phyloP scores from a whole-genome alignment of 2,113 vertebrate species.

The Salvelinus alpinus region DNA sequence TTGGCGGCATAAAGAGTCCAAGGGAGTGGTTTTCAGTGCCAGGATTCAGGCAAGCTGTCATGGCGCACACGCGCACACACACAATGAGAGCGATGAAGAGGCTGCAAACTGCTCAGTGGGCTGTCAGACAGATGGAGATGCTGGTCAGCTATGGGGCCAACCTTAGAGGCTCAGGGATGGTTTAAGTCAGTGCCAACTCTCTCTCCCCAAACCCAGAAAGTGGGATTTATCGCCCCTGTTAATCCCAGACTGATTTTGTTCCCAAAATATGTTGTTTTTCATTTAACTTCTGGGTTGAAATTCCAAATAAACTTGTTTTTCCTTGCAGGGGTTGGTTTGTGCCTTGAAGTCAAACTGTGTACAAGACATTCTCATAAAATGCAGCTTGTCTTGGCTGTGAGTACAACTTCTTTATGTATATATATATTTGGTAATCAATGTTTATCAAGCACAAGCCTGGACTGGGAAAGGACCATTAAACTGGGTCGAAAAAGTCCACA shows the following conservation, averaged over 20 bases:
- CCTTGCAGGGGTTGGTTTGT: constrained; percentile 36
- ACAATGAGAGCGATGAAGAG: constrained; percentile 35
- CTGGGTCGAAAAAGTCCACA: no score
- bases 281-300: constrained; percentile 20
- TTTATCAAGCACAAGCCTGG: constrained; percentile 21
- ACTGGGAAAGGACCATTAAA: no score
- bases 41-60: neutral
- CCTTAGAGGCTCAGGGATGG: no score
- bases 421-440: neutral
- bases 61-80: neutral
- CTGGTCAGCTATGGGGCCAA: constrained; percentile 13
- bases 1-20: neutral
- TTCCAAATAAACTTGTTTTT: constrained; percentile 15
- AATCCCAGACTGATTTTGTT: neutral
- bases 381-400: constrained; percentile 44
- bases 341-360: constrained; percentile 44
- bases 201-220: neutral
- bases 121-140: constrained; percentile 4
- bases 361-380: constrained; percentile 43
- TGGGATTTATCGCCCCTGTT: constrained; percentile 12
- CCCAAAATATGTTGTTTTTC: constrained; percentile 31
- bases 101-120: constrained; percentile 1
- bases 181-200: constrained; percentile 4
- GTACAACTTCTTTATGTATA: neutral
- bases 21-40: neutral